Conservation (phyloP, 2,797 vertebrate genomes). For the Varecia variegata region DNA sequence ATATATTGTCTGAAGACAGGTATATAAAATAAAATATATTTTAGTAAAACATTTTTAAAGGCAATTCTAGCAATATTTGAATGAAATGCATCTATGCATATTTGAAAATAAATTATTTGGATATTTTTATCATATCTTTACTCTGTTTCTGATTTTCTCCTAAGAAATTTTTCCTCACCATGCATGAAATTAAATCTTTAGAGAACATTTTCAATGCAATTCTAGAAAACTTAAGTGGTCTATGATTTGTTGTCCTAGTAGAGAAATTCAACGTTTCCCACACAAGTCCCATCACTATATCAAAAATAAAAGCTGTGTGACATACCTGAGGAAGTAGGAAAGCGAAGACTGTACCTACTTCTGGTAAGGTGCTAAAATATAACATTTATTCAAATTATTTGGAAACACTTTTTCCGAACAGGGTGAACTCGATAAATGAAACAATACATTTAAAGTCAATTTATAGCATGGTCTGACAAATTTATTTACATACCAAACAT, state of each 20-base stretch:
- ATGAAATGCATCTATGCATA: not conserved
- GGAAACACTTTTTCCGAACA: not conserved
- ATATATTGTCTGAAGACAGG: not conserved
- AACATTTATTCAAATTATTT: not conserved
- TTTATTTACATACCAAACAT: not conserved
- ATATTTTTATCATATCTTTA: not conserved
- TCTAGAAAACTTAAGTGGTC: not conserved
- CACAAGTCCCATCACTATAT: not conserved
- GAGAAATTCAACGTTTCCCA: not conserved
- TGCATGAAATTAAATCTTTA: slow-evolving; percentile 3
- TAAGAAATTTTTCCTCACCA: not conserved
- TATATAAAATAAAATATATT: not conserved
- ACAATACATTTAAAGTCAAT: not conserved
- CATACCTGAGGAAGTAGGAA: not conserved
- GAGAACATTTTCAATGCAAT: not conserved
- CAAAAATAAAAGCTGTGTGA: slow-evolving; percentile 3
- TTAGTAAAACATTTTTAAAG: slow-evolving; percentile 38
- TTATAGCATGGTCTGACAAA: not conserved
- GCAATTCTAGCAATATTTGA: not conserved
- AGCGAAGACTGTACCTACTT: not conserved
- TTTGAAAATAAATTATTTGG: not conserved
- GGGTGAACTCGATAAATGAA: not conserved
- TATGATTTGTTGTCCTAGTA: not conserved
- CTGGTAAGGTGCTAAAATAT: not conserved
- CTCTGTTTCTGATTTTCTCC: not conserved